These are phyloP conservation scores for Pollenia amentaria DNA, from an alignment of 2,888 invertebrate genomes.

Conservation along the genomic window DNA sequence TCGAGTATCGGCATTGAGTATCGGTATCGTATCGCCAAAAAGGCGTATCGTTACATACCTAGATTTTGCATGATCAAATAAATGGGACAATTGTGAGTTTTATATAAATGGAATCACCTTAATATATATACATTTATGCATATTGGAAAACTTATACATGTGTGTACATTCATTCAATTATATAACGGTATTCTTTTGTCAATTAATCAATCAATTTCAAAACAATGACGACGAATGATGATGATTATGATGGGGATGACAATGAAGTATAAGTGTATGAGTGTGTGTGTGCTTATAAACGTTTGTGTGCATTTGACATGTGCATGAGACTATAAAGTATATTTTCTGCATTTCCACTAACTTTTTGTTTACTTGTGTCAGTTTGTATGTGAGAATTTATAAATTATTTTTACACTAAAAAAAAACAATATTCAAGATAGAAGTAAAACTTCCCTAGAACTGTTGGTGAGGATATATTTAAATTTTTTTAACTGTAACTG, in stretches of 20 bases:
- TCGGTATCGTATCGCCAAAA: too few relatives aligned
- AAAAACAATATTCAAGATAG: not conserved
- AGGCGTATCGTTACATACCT: too few relatives aligned
- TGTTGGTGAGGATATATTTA: too few relatives aligned
- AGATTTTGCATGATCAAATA: too few relatives aligned
- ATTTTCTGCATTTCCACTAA: constrained; percentile 35
- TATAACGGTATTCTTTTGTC: constrained; percentile 81
- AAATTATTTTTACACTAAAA: constrained; percentile 11
- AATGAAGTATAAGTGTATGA: constrained; percentile 42
- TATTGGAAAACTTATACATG: constrained; percentile 5
- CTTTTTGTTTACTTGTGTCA: constrained; percentile 37
- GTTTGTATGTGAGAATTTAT: not conserved
- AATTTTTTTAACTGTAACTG: too few relatives aligned
- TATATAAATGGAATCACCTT: not conserved
- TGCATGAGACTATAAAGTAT: constrained; percentile 41
- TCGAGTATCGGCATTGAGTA: too few relatives aligned
- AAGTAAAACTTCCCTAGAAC: too few relatives aligned
- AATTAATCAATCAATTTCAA: constrained; percentile 83
- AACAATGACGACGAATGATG: constrained; percentile 52
- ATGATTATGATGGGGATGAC: constrained; percentile 45
- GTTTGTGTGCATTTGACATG: constrained; percentile 36
- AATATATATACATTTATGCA: not conserved
- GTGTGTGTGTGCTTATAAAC: not conserved
- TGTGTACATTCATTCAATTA: constrained; percentile 48
- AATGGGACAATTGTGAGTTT: not conserved